phyloP scores from a whole-genome alignment of 2,113 vertebrate species.

The Diglossa brunneiventris region DNA sequence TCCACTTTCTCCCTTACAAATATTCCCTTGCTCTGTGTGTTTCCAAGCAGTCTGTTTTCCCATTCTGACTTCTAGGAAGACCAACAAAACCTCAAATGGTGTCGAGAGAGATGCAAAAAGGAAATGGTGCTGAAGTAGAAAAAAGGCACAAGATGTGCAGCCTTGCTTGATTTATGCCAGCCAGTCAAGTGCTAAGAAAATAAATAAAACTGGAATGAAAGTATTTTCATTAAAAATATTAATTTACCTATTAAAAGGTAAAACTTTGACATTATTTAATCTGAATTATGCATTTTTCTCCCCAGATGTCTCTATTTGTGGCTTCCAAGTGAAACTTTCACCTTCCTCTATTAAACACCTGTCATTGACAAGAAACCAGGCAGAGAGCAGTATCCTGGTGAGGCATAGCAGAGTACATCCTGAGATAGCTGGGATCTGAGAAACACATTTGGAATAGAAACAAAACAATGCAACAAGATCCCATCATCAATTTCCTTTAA shows the following conservation, averaged over 20 bases:
- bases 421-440: not conserved
- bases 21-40: not conserved
- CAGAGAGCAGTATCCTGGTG: not conserved
- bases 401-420: not conserved
- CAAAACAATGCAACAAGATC: not conserved
- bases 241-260: not conserved
- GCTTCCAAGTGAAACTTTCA: not conserved
- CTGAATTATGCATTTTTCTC: not conserved
- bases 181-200: not conserved
- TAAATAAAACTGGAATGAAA: not conserved
- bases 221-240: not conserved
- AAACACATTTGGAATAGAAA: not conserved
- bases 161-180: not conserved
- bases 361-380: not conserved
- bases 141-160: not conserved
- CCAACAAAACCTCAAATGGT: not conserved
- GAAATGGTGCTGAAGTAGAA: not conserved
- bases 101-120: not conserved
- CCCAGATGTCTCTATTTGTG: not conserved
- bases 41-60: not conserved
- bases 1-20: not conserved
- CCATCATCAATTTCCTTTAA: not conserved
- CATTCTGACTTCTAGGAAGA: constrained; percentile 33
- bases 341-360: not conserved
- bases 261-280: not conserved